A percentile compares a stretch with the other conserved stretches of the same genome.
These are phyloP conservation scores for Sorex araneus DNA, from an alignment of 2,113 vertebrate species.

Conservation along the genomic window DNA sequence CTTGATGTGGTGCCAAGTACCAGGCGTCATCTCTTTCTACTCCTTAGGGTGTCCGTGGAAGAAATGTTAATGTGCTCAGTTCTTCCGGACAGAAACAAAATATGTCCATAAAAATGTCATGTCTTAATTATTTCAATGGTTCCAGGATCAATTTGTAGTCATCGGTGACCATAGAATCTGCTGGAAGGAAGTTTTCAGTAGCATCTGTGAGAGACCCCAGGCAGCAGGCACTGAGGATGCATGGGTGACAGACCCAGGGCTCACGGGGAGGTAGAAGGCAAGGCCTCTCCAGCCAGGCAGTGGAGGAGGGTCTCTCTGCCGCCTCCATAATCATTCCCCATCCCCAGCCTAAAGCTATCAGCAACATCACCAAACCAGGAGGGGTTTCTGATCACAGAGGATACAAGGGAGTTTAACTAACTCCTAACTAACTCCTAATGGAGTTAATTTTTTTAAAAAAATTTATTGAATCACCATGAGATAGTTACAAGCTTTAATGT, in stretches of 20 bases:
- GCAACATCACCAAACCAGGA: not conserved
- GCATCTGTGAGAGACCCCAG: not conserved
- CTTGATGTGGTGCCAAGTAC: slow-evolving; percentile 30
- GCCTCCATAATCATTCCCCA: not conserved
- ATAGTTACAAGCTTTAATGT: no score
- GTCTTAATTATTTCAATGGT: slow-evolving; percentile 2
- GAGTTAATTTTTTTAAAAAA: no score
- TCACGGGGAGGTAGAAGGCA: not conserved
- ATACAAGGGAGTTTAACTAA: not conserved
- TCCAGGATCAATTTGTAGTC: not conserved
- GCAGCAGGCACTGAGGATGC: not conserved
- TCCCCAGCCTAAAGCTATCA: not conserved
- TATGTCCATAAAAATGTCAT: no score
- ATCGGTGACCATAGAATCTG: not conserved
- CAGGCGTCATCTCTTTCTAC: not conserved
- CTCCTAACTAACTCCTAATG: not conserved
- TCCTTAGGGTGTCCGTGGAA: not conserved
- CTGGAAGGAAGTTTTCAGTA: not conserved
- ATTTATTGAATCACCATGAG: no score
- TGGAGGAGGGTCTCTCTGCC: no score
- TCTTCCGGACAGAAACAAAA: slow-evolving; percentile 20
- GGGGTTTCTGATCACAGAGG: not conserved
- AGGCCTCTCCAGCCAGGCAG: no score
- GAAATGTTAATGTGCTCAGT: not conserved
- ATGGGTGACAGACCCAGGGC: not conserved